phyloP scores from a whole-genome alignment of 1,140 invertebrate genomes.

The Drosophila asahinai region DNA sequence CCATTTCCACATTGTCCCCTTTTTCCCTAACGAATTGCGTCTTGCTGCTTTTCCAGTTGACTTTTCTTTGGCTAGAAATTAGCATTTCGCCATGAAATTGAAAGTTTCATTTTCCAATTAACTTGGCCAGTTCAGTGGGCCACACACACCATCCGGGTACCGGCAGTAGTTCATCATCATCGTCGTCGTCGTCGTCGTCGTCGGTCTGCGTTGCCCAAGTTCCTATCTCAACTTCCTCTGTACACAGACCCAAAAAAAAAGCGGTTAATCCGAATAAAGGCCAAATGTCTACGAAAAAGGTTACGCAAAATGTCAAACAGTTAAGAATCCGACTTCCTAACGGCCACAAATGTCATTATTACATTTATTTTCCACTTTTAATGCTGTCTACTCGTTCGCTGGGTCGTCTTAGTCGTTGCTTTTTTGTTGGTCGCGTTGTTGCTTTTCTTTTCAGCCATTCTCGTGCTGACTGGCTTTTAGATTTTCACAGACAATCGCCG shows the following conservation, averaged over 20 bases:
- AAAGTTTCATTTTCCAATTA: conserved; percentile 65
- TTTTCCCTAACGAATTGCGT: conserved; percentile 10
- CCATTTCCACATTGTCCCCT: conserved; percentile 8
- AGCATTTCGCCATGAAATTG: conserved; percentile 71
- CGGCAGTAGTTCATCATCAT: conserved; percentile 25
- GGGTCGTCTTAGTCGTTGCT: conserved; percentile 26
- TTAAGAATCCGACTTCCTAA: conserved; percentile 80
- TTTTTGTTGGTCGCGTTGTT: conserved; percentile 2
- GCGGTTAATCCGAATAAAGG: conserved; percentile 68
- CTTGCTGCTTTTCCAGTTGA: conserved; percentile 41
- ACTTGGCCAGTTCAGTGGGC: conserved; percentile 59
- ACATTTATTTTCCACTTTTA: conserved; percentile 81
- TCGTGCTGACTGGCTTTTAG: conserved; percentile 39
- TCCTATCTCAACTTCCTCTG: conserved; percentile 29
- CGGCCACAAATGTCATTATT: conserved; percentile 83
- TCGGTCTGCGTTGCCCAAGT: conserved; percentile 33
- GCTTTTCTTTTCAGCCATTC: conserved; percentile 45
- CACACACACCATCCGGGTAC: conserved; percentile 15
- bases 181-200: background rate
- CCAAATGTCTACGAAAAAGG: conserved; percentile 82
- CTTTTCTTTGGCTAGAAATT: conserved; percentile 50
- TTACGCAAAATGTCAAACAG: conserved; percentile 85
- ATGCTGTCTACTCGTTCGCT: conserved; percentile 65
- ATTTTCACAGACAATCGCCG: conserved; percentile 71
- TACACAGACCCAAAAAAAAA: conserved; percentile 29